These are phyloP conservation scores for Euzophera pinguis DNA, from an alignment of 2,888 invertebrate genomes.

Conservation along the genomic window DNA sequence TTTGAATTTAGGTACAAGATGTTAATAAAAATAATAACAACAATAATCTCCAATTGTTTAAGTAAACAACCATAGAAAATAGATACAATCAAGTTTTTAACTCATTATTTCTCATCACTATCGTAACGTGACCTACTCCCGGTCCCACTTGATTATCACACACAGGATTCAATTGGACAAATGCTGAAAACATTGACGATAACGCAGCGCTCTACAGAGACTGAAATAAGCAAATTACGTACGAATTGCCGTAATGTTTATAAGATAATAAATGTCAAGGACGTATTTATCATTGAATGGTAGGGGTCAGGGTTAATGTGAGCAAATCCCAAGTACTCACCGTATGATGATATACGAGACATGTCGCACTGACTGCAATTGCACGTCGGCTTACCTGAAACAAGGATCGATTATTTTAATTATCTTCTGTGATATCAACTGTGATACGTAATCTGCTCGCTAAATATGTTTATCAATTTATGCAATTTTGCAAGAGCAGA, in stretches of 20 bases:
- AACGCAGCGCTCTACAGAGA: slow-evolving; percentile 38
- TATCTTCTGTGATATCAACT: neutral
- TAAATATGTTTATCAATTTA: neutral
- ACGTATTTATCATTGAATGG: slow-evolving; percentile 19
- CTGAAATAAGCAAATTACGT: slow-evolving; percentile 37
- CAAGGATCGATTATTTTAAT: slow-evolving; percentile 27
- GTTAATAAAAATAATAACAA: too few relatives aligned
- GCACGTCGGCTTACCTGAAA: slow-evolving; percentile 68
- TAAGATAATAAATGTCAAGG: slow-evolving; percentile 34
- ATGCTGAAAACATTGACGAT: slow-evolving; percentile 59
- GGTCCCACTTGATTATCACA: slow-evolving; percentile 59
- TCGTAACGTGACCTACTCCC: slow-evolving; percentile 69
- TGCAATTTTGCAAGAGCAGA: too few relatives aligned
- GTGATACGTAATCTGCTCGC: neutral
- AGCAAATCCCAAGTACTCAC: slow-evolving; percentile 43
- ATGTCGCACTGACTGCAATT: slow-evolving; percentile 53
- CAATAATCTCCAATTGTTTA: too few relatives aligned
- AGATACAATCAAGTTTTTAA: too few relatives aligned
- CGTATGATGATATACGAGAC: slow-evolving; percentile 42
- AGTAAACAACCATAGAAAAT: too few relatives aligned
- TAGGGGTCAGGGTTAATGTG: slow-evolving; percentile 7
- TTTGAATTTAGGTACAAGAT: too few relatives aligned
- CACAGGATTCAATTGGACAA: slow-evolving; percentile 65
- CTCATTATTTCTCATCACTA: too few relatives aligned
- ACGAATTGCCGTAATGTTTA: slow-evolving; percentile 19